A percentile compares a stretch with the other conserved stretches of the same genome.
Evolutionary conservation across 1,140 invertebrate genomes (phyloP).

Genomic region (Epicauta chinensis): DNA sequence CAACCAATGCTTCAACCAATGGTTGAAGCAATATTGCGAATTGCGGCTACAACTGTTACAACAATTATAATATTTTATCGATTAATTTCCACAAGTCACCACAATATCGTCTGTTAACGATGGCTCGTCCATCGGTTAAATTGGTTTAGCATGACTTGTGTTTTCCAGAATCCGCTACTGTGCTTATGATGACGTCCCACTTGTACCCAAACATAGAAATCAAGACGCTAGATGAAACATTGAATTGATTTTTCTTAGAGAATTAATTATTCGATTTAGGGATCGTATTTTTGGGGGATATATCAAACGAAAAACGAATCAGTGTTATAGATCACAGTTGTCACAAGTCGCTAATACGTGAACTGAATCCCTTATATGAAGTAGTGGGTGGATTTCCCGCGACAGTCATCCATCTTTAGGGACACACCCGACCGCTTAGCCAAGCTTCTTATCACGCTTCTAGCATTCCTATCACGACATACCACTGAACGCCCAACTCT

Average conservation of each 20-base stretch:
- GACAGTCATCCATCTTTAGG: constrained; percentile 42
- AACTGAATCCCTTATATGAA: constrained; percentile 31
- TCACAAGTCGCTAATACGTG: constrained; percentile 42
- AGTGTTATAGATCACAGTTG: constrained; percentile 44
- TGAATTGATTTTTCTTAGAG: constrained; percentile 7
- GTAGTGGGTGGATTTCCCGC: constrained; percentile 41
- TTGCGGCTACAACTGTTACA: constrained; percentile 35
- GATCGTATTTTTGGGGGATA: neutral
- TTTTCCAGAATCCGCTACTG: constrained; percentile 37
- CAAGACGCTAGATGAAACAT: neutral
- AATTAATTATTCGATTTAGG: constrained; percentile 13
- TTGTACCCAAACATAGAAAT: constrained; percentile 19
- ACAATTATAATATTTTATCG: constrained; percentile 43
- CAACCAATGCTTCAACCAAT: neutral
- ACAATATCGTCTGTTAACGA: constrained; percentile 42
- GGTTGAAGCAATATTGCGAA: constrained; percentile 9
- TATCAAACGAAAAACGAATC: constrained; percentile 23
- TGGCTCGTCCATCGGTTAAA: constrained; percentile 37
- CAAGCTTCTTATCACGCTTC: constrained; percentile 36
- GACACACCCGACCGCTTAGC: constrained; percentile 41
- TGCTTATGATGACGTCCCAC: constrained; percentile 42
- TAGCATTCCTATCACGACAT: constrained; percentile 42
- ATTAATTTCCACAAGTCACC: constrained; percentile 42
- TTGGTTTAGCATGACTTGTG: constrained; percentile 41
- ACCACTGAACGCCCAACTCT: constrained; percentile 31